A percentile compares a stretch with the other conserved stretches of the same genome.
phyloP scores from a whole-genome alignment of 2,797 vertebrate species.

The Picus viridis region DNA sequence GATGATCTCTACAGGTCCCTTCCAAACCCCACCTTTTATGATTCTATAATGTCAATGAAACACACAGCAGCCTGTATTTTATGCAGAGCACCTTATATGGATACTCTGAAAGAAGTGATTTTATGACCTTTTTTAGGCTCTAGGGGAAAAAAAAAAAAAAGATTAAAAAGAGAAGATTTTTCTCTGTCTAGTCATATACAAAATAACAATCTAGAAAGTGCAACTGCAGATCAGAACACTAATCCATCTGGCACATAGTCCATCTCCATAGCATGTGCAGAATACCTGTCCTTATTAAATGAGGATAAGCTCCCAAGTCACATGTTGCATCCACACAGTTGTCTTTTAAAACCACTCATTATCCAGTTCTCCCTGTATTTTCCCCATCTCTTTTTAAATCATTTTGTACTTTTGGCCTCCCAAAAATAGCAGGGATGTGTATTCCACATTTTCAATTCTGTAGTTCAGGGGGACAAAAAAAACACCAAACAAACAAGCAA shows the following conservation, averaged over 20 bases:
- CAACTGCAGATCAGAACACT: not conserved
- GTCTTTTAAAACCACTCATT: not conserved
- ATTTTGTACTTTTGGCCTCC: not conserved
- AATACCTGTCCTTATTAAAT: not conserved
- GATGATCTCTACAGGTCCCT: too few relatives aligned
- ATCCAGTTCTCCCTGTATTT: not conserved
- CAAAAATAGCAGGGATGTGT: not conserved
- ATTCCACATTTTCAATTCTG: not conserved
- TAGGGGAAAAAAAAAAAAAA: not conserved
- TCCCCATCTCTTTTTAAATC: not conserved
- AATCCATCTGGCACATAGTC: not conserved
- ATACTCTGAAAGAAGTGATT: not conserved
- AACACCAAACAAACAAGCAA: too few relatives aligned
- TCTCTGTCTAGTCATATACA: not conserved
- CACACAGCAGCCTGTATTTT: not conserved
- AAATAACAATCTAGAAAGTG: not conserved
- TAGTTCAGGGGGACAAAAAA: fast-evolving
- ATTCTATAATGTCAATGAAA: not conserved
- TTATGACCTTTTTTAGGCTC: not conserved
- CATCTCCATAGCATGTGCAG: not conserved
- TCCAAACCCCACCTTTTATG: too few relatives aligned
- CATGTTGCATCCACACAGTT: not conserved
- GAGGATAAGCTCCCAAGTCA: not conserved
- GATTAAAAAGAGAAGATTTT: not conserved
- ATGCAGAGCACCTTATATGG: not conserved